phyloP scores from a whole-genome alignment of 1,140 invertebrate genomes.

The Panulirus ornatus region DNA sequence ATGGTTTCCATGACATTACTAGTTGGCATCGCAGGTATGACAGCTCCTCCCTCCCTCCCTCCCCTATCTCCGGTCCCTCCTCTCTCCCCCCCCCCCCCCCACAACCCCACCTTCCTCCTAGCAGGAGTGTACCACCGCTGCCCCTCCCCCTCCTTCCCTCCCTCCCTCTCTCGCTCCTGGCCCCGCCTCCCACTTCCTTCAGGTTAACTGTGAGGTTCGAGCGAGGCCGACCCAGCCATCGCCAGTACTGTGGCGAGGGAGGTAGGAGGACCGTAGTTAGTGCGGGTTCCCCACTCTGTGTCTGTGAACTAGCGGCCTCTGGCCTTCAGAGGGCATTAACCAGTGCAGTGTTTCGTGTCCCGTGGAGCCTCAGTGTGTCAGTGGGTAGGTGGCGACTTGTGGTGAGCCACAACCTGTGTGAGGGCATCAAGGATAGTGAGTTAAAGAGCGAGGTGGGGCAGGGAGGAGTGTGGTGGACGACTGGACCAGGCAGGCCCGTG shows the following conservation, averaged over 20 bases:
- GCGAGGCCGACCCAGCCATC: conserved; percentile 23
- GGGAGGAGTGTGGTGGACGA: background rate
- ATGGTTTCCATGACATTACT: conserved; percentile 2
- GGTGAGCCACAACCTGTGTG: background rate
- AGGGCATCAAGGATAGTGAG: background rate
- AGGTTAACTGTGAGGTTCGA: conserved; percentile 44
- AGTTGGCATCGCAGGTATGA: conserved; percentile 29
- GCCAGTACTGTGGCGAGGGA: conserved; percentile 31
- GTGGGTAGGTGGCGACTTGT: background rate
- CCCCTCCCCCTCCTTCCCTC: background rate
- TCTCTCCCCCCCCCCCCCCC: background rate
- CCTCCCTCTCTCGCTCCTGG: background rate
- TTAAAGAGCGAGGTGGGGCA: background rate
- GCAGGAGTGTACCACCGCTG: background rate
- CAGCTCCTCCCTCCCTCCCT: background rate
- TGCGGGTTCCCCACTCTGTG: conserved; percentile 17
- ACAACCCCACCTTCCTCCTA: background rate
- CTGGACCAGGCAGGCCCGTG: conserved; percentile 12
- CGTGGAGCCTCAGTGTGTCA: background rate
- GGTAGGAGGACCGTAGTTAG: conserved; percentile 6
- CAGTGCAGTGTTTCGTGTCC: background rate
- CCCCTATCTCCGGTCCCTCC: background rate
- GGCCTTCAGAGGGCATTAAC: background rate
- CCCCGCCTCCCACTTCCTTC: conserved; percentile 46
- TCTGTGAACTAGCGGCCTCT: conserved; percentile 25